Conservation (phyloP, 2,797 vertebrate genomes). For the Pangasius larnaudii region DNA sequence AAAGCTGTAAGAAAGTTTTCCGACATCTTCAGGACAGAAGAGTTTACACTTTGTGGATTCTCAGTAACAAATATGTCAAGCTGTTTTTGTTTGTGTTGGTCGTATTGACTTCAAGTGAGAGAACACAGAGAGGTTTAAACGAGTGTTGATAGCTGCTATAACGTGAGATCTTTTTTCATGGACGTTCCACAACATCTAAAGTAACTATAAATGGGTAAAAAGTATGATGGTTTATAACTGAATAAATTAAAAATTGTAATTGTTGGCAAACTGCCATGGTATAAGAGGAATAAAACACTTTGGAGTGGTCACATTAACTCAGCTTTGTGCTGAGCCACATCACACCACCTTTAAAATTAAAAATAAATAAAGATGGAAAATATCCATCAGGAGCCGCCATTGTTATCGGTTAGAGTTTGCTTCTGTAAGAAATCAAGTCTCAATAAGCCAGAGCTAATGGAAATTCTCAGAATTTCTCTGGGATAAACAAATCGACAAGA, state of each 20-base stretch:
- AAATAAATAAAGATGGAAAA: background rate
- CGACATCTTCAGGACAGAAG: background rate
- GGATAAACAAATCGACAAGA: constrained; percentile 17
- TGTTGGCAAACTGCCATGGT: background rate
- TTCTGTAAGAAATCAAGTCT: constrained; percentile 6
- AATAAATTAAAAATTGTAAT: background rate
- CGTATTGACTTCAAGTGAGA: background rate
- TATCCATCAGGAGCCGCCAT: background rate
- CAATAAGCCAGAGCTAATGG: background rate
- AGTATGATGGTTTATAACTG: background rate
- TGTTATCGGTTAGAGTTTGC: background rate
- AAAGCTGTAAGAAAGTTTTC: background rate
- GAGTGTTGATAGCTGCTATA: background rate
- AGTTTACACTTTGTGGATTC: background rate
- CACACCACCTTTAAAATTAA: background rate
- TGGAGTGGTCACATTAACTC: background rate
- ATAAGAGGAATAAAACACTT: background rate
- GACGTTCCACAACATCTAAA: background rate
- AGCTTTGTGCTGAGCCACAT: background rate
- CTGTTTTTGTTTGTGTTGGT: too few species aligned
- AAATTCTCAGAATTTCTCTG: background rate
- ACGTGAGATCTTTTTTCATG: background rate
- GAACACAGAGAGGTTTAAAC: background rate
- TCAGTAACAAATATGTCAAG: too few species aligned
- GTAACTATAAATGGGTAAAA: background rate